Evolutionary conservation across 1,140 invertebrate species (phyloP).

Genomic region (Drosophila burlai): DNA sequence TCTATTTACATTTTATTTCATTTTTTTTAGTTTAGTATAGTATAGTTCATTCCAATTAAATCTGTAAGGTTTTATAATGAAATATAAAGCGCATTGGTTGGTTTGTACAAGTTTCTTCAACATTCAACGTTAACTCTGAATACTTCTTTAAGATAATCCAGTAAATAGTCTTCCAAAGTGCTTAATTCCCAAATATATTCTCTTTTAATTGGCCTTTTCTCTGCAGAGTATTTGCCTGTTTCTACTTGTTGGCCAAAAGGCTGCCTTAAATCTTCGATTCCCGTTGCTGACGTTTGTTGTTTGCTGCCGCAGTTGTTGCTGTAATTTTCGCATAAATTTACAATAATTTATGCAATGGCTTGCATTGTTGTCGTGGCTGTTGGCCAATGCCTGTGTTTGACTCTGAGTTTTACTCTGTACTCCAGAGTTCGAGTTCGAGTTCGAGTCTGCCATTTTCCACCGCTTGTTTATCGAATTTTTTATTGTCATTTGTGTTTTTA

Average conservation of each 20-base stretch:
- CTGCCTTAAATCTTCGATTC: constrained; percentile 42
- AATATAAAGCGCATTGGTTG: no score
- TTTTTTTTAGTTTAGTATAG: neutral
- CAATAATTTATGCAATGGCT: constrained; percentile 74
- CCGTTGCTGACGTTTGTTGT: constrained; percentile 18
- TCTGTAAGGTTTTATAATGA: neutral
- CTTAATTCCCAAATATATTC: neutral
- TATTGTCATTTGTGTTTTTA: constrained; percentile 71
- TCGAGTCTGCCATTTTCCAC: constrained; percentile 38
- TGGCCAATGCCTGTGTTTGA: constrained; percentile 24
- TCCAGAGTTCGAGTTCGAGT: neutral
- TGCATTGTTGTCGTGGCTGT: constrained; percentile 53
- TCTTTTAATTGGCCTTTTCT: neutral
- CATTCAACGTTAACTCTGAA: no score
- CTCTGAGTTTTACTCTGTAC: constrained; percentile 16
- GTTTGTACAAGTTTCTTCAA: neutral
- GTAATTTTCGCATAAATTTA: constrained; percentile 76
- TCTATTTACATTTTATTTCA: neutral
- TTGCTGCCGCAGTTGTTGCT: constrained; percentile 50
- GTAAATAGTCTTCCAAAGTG: neutral
- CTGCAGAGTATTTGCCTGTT: constrained; percentile 5
- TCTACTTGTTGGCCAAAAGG: constrained; percentile 8
- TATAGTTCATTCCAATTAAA: neutral
- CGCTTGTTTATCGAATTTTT: constrained; percentile 71
- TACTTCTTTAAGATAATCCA: neutral